These are phyloP conservation scores for Varanus komodoensis DNA, from an alignment of 2,113 vertebrate genomes.

Conservation along the genomic window DNA sequence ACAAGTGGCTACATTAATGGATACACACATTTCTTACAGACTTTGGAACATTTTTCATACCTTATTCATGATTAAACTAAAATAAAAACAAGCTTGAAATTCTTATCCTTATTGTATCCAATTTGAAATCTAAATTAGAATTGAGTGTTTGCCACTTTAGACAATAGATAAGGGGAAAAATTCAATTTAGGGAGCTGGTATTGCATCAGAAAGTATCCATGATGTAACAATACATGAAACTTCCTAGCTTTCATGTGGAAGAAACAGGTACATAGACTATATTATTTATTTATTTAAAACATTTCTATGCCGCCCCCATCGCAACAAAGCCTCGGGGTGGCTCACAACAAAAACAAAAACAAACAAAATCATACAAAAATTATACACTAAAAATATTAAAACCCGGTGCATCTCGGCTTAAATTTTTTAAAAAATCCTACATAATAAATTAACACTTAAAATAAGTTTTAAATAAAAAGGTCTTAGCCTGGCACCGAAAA, in stretches of 20 bases:
- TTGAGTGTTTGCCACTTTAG: background rate
- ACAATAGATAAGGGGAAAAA: background rate
- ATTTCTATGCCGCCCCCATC: no score
- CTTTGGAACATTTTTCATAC: background rate
- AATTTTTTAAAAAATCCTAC: no score
- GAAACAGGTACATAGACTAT: background rate
- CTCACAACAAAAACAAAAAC: no score
- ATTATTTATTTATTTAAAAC: no score
- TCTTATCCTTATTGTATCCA: background rate
- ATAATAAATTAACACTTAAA: no score
- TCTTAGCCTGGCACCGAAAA: no score
- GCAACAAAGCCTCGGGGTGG: no score
- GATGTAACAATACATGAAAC: background rate
- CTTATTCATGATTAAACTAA: background rate
- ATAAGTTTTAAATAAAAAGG: no score
- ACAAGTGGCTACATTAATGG: background rate
- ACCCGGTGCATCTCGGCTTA: no score
- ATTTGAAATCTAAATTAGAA: background rate
- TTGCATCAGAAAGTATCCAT: background rate
- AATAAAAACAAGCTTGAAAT: background rate
- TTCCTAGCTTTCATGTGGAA: background rate
- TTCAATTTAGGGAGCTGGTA: background rate
- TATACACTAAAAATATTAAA: no score
- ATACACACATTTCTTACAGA: background rate
- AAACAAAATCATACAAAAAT: no score